A percentile compares a stretch with the other conserved stretches of the same genome.
Evolutionary conservation across 2,888 invertebrate genomes (phyloP).

Genomic region (Koerneria pararmatus): DNA sequence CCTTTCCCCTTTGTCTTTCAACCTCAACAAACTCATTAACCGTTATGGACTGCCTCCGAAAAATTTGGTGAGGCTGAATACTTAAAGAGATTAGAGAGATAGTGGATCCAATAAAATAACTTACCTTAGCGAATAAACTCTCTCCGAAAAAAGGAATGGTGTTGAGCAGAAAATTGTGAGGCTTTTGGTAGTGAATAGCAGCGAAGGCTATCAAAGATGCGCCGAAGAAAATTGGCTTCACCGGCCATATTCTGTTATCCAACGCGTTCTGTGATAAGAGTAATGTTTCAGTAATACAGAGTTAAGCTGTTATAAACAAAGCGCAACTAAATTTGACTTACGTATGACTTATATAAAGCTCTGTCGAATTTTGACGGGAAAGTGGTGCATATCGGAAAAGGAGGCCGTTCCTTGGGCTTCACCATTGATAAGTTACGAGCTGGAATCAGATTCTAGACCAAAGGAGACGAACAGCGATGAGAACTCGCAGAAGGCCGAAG

Average conservation of each 20-base stretch:
- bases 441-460: not conserved
- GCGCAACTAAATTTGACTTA: constrained; percentile 1
- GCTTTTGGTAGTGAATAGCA: constrained; percentile 10
- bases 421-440: not conserved
- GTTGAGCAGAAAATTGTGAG: not conserved
- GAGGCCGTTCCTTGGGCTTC: constrained; percentile 7
- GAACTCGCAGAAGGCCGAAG: not conserved
- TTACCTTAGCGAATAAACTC: constrained; percentile 1
- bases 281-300: too few species aligned
- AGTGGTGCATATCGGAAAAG: constrained; percentile 21
- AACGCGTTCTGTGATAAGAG: constrained; percentile 20
- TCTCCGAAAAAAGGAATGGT: constrained; percentile 13
- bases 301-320: not conserved
- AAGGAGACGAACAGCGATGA: not conserved
- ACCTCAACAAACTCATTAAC: not conserved
- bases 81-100: too few species aligned
- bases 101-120: not conserved
- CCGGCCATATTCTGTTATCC: constrained; percentile 19
- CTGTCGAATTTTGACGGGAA: constrained; percentile 19
- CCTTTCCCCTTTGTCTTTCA: too few species aligned
- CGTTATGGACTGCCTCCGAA: not conserved
- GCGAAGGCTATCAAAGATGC: constrained; percentile 13
- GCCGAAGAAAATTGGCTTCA: constrained; percentile 21
- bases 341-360: constrained; percentile 18
- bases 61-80: too few species aligned